Evolutionary conservation across 2,113 vertebrate genomes (phyloP).

Genomic region (Cavia aperea): DNA sequence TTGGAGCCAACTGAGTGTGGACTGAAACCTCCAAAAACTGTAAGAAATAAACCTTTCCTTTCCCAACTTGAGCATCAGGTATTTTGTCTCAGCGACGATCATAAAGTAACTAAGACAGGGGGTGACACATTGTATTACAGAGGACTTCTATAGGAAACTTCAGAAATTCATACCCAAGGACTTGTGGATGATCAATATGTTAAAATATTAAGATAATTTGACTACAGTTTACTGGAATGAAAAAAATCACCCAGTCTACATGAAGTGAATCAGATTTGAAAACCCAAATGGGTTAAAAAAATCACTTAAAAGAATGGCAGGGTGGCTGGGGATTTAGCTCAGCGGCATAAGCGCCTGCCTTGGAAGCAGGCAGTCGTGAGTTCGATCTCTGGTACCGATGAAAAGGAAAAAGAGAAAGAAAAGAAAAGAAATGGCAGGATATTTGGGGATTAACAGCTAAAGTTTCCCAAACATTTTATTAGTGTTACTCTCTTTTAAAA

Average conservation of each 20-base stretch:
- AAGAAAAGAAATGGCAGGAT: constrained; percentile 5
- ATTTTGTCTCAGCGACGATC: too few species aligned
- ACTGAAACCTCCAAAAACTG: too few species aligned
- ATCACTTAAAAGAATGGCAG: constrained; percentile 16
- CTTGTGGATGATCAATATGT: not conserved
- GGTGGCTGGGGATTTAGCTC: not conserved
- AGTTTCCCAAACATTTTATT: constrained; percentile 18
- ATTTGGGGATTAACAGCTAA: constrained; percentile 20
- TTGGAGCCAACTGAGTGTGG: too few species aligned
- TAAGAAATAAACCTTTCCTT: too few species aligned
- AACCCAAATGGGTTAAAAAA: constrained; percentile 37
- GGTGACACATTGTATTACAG: not conserved
- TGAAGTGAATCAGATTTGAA: constrained; percentile 53
- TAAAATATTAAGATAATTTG: constrained; percentile 30
- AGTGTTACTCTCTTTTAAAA: not conserved
- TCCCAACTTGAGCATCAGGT: too few species aligned
- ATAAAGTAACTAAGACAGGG: too few species aligned
- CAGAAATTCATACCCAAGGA: not conserved
- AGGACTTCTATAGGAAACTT: constrained; percentile 18
- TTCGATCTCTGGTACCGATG: too few species aligned
- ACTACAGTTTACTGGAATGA: constrained; percentile 2
- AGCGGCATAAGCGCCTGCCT: too few species aligned
- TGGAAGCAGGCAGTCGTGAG: too few species aligned
- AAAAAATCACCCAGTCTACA: constrained; percentile 41
- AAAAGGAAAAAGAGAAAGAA: too few species aligned